Base-by-base conservation (phyloP, 2,797 vertebrate genomes). In the Nannoperca obscura region DNA sequence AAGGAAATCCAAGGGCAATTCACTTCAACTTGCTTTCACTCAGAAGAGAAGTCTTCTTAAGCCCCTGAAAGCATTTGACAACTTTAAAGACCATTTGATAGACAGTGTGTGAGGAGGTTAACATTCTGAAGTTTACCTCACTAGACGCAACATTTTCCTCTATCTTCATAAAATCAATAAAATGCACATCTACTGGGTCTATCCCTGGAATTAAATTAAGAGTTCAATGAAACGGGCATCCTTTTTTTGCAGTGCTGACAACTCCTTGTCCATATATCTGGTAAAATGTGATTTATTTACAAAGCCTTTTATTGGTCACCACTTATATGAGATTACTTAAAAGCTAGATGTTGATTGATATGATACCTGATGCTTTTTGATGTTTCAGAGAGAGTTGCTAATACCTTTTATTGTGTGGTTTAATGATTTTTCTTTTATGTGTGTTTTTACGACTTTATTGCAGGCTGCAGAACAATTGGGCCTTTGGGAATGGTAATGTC, bases 121-220 rank as follows among this genome's bases (percentile, higher is more conserved):
- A 80, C 57, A 71, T 60, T 82, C 68, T 15, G 38, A 20, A 46
- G 62, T 84, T 84, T 89, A 80, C 76, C 80, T 82, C 73, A 70
- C 30, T 53, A 50, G 52, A 19, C 8, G 9, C 66, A 75, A 70
- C 74, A 59, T 70, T 87, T 90, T 78, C 70, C 74, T 76, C 67
- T 54, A 42, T 79, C 73, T 83, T 84, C 52, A 73, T 69, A 75
- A 91, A 91, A 91, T 91, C 91, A 82, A 90, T 90, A 88, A 74
- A 82, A 66, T 42, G n/a, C 70, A 63, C 81, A 76, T 85, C 78
- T 65, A 52, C 42, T 50, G 74, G 76, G 75, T 76, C 72, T 54
- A 53, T 72, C 55, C 49, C 62, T 44, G 63, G 53, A 72, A 84
- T 88, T 91, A 78, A 89, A 90, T 87, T 82, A 84, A 85, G 67